Conservation (phyloP, 2,113 vertebrate genomes). For the Spermophilus dauricus region DNA sequence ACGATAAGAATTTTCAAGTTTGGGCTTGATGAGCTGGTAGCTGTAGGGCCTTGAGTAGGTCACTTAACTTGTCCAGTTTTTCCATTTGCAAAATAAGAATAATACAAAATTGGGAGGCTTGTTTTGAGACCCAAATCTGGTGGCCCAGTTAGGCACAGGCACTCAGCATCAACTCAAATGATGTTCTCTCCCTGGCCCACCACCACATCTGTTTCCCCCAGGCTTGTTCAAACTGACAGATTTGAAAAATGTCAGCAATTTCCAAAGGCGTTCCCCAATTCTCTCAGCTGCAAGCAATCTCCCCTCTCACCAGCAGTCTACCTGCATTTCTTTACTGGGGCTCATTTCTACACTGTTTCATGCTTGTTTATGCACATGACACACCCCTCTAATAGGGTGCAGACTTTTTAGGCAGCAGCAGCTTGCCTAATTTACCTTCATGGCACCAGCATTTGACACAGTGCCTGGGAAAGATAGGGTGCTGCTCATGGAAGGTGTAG, state of each 20-base stretch:
- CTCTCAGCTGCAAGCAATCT: constrained; percentile 78
- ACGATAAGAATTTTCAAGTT: constrained; percentile 46
- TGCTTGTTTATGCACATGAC: constrained; percentile 72
- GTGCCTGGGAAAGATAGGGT: constrained; percentile 47
- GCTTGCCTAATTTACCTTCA: constrained; percentile 73
- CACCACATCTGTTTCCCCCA: constrained; percentile 62
- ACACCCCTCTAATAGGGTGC: constrained; percentile 42
- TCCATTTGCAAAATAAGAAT: constrained; percentile 56
- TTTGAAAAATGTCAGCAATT: constrained; percentile 84
- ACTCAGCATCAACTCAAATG: constrained; percentile 48
- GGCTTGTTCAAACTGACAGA: constrained; percentile 77
- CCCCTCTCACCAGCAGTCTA: constrained; percentile 62
- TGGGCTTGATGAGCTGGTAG: not conserved
- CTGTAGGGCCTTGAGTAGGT: constrained; percentile 51
- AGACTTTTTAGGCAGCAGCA: constrained; percentile 60
- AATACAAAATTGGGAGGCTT: constrained; percentile 4
- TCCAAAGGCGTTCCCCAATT: constrained; percentile 76
- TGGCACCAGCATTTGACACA: constrained; percentile 40
- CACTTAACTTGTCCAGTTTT: constrained; percentile 37
- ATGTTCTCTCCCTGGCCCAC: not conserved
- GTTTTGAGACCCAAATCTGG: constrained; percentile 1
- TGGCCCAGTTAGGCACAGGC: not conserved
- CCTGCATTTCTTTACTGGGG: constrained; percentile 71
- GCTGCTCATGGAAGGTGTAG: constrained; percentile 52
- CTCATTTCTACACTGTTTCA: constrained; percentile 69